Evolutionary conservation across 1,140 invertebrate genomes (phyloP), one percentile per base, ranked within the genome.

Genomic region (Listronotus oregonensis): DNA sequence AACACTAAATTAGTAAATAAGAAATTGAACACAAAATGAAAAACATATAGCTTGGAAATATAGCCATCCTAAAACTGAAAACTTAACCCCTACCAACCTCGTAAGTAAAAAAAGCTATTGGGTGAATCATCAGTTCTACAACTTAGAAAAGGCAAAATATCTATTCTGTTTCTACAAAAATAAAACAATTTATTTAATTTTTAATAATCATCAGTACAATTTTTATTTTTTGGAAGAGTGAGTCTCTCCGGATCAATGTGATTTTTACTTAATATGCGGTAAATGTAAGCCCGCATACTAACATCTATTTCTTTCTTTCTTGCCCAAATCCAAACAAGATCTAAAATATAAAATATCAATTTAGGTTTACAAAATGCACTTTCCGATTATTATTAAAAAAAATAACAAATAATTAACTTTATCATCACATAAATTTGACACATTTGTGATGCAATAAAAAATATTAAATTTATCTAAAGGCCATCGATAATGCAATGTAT

Each of bases 251-350:
- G 81, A 75, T 88, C 85, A 0, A 89, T 73, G 4, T 79, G 78
- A 46, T 84, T 75, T 55, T 81, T 80, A 62, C 80, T 78, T 62
- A 89, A 76, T 37, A 82, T 80, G 42, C 80, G 80, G 73, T 89
- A 88, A 31, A 88, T 82, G 66, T 83, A 78, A 21, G 83, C 82
- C 43, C 87, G 80, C 31, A 82, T 75, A n/a, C 73, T 71, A 11
- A 82, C 85, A 6, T 81, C 76, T 21, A 89, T 83, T 69, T 88
- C 85, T 46, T 81, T 81, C 47, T 81, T 69, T 37, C 85, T 81
- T 3, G 85, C 86, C 63, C 88, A 77, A 27, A 89, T 80, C 86
- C 87, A 89, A 43, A 89, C 82, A 66, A 84, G 81, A 80, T 89
- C 87, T 83, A 50, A 57, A 64, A 69, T 10, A 32, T 6, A 54